Evolutionary conservation across 1,140 invertebrate species (phyloP).

Genomic region (Tetramorium simillimum): DNA sequence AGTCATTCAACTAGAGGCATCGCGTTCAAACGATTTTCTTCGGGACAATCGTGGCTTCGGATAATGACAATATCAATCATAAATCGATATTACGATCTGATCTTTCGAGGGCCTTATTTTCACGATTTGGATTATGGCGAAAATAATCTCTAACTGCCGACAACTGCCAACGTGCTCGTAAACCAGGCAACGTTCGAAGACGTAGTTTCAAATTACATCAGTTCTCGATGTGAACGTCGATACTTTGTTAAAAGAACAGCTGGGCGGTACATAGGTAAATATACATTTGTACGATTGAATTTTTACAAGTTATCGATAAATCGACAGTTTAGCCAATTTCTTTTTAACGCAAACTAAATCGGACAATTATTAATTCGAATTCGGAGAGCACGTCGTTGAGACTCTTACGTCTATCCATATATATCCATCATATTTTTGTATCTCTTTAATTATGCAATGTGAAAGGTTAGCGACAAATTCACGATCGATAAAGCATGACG

Average conservation of each 20-base stretch:
- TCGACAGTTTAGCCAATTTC: background rate
- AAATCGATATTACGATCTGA: slow-evolving; percentile 41
- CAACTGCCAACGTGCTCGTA: background rate
- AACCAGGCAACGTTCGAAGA: background rate
- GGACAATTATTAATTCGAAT: background rate
- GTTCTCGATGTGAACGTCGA: background rate
- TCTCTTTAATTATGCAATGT: background rate
- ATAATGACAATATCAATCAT: slow-evolving; percentile 56
- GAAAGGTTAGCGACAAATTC: slow-evolving; percentile 1
- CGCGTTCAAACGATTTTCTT: slow-evolving; percentile 7
- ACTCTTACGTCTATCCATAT: background rate
- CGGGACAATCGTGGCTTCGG: slow-evolving; percentile 2
- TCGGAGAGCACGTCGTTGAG: background rate
- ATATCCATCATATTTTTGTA: background rate
- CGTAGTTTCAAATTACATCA: background rate
- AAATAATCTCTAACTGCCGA: slow-evolving; percentile 29
- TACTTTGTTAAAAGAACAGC: background rate
- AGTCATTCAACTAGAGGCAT: slow-evolving; percentile 28
- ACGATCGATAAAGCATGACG: background rate
- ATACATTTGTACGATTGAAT: background rate
- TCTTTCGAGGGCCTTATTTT: background rate
- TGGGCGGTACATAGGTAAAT: background rate
- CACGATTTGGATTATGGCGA: background rate
- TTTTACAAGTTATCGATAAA: background rate
- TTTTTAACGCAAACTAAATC: slow-evolving; percentile 1